Conservation (phyloP, 2,888 invertebrate species). For the Orchesellides sinensis region DNA sequence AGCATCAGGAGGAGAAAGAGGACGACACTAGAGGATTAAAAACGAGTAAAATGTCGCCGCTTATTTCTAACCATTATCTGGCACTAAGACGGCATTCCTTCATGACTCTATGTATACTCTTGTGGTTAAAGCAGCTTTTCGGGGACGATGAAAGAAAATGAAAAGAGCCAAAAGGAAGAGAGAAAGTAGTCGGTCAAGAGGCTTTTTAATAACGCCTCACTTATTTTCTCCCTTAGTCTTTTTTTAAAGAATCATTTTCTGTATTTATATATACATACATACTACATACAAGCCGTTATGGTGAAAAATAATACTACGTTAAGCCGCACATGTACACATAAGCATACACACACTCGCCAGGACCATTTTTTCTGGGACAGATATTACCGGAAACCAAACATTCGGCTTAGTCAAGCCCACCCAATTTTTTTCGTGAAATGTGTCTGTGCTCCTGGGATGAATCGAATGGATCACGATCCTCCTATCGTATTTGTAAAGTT, state of each 20-base stretch:
- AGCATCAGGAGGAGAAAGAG: background rate
- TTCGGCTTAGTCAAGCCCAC: background rate
- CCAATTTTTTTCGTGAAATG: background rate
- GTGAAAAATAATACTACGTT: no score
- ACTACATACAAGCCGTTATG: no score
- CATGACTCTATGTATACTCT: conserved; percentile 28
- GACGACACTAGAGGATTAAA: conserved; percentile 37
- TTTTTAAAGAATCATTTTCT: no score
- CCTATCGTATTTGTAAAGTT: no score
- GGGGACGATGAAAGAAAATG: background rate
- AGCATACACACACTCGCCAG: no score
- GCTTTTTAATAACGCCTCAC: conserved; percentile 43
- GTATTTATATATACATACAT: no score
- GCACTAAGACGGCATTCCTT: conserved; percentile 45
- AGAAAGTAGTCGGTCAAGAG: conserved; percentile 19
- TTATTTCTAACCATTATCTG: conserved; percentile 42
- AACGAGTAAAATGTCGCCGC: conserved; percentile 37
- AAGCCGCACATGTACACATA: no score
- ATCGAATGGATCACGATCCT: background rate
- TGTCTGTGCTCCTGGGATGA: no score
- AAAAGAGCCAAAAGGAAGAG: conserved; percentile 6
- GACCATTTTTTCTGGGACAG: conserved; percentile 12
- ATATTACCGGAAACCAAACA: conserved; percentile 22
- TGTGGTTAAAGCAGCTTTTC: conserved; percentile 27
- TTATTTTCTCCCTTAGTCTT: conserved; percentile 3